Evolutionary conservation across 2,888 invertebrate species (phyloP).

Genomic region (Eulithis prunata): DNA sequence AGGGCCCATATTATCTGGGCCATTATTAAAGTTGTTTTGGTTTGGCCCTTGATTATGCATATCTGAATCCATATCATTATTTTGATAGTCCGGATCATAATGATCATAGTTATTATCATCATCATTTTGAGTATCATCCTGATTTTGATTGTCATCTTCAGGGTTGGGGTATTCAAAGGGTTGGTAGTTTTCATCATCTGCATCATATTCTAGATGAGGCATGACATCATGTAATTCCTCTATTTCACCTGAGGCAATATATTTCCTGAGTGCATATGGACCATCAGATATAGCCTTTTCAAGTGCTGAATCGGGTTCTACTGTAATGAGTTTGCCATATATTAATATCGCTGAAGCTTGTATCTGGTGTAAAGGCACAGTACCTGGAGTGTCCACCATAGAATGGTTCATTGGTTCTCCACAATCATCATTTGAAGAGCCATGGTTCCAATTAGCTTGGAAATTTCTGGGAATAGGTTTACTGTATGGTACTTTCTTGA

Average conservation of each 20-base stretch:
- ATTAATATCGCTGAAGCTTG: conserved; percentile 92
- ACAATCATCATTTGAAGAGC: conserved; percentile 82
- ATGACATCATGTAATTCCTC: conserved; percentile 92
- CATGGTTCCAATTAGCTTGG: conserved; percentile 98
- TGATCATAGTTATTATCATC: conserved; percentile 61
- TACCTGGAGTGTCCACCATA: conserved; percentile 90
- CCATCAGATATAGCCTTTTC: conserved; percentile 91
- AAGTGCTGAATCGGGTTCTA: conserved; percentile 90
- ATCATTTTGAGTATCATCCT: conserved; percentile 52
- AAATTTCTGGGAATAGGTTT: conserved; percentile 98
- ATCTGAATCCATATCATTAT: conserved; percentile 73
- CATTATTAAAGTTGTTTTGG: conserved; percentile 67
- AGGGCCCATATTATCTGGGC: conserved; percentile 58
- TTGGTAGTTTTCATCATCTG: conserved; percentile 76
- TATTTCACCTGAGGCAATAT: conserved; percentile 91
- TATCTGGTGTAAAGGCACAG: conserved; percentile 90
- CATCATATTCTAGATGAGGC: conserved; percentile 87
- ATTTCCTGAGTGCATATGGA: conserved; percentile 89
- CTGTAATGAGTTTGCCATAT: conserved; percentile 92
- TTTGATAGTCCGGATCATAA: conserved; percentile 67
- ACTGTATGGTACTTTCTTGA: conserved; percentile 95
- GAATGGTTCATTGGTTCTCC: conserved; percentile 88
- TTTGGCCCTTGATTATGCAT: conserved; percentile 69
- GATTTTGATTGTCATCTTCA: conserved; percentile 57
- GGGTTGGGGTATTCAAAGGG: conserved; percentile 76